Conservation (phyloP, 2,797 vertebrate species). For the Chaetodon trifasciatus region DNA sequence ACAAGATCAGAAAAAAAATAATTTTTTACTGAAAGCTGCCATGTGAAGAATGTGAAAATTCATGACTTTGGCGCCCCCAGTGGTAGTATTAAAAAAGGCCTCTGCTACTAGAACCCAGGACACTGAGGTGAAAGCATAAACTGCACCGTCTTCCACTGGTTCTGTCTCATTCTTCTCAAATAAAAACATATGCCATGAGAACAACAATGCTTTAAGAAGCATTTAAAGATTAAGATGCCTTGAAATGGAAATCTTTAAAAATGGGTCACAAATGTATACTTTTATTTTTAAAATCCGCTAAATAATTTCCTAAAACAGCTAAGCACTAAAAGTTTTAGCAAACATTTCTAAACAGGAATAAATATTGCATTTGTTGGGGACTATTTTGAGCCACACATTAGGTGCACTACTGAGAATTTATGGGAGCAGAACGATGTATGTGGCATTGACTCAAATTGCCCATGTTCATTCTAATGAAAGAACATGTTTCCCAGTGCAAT, state of each 20-base stretch:
- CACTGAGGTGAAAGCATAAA: background rate
- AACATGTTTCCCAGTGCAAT: background rate
- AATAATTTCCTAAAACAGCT: background rate
- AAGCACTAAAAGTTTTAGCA: background rate
- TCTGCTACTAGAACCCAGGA: background rate
- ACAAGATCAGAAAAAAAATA: background rate
- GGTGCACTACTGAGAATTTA: background rate
- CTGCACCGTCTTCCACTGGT: background rate
- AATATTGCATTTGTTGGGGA: background rate
- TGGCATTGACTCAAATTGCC: background rate
- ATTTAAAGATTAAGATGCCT: background rate
- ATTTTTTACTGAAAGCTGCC: background rate
- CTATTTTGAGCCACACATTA: background rate
- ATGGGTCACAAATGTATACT: background rate
- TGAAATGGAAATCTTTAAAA: background rate
- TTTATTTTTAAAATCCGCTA: background rate
- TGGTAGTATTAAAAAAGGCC: background rate
- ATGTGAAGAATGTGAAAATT: background rate
- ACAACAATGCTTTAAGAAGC: slow-evolving; percentile 1
- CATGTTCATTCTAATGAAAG: slow-evolving; percentile 1
- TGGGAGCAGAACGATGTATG: background rate
- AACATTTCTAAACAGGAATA: background rate
- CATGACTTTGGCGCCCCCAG: background rate
- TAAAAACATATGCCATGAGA: background rate
- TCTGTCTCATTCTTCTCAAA: background rate